phyloP scores from a whole-genome alignment of 2,797 vertebrate species.

The Gobionotothen gibberifrons region DNA sequence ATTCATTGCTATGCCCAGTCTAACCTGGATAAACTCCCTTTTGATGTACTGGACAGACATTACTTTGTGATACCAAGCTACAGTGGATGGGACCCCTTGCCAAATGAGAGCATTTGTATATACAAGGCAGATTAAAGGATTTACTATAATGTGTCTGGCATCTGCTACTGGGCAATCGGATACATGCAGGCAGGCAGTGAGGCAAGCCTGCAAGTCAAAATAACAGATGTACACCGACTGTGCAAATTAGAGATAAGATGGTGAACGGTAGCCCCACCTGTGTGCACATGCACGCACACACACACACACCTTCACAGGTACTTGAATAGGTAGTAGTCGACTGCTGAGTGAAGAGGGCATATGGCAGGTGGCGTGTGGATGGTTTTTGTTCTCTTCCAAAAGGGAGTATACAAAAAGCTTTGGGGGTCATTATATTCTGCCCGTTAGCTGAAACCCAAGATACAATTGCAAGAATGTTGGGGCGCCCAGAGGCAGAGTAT shows the following conservation, averaged over 20 bases:
- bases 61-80: slow-evolving; percentile 55
- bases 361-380: slow-evolving; percentile 67
- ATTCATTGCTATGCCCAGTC: slow-evolving; percentile 21
- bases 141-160: slow-evolving; percentile 76
- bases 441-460: slow-evolving; percentile 70
- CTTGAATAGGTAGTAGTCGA: slow-evolving; percentile 58
- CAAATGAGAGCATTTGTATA: slow-evolving; percentile 73
- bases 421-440: slow-evolving; percentile 50
- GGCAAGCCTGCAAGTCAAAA: slow-evolving; percentile 54
- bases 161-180: slow-evolving; percentile 75
- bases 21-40: slow-evolving; percentile 32
- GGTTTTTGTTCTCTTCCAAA: slow-evolving; percentile 68
- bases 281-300: slow-evolving; percentile 8
- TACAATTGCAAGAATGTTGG: slow-evolving; percentile 63
- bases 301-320: slow-evolving; percentile 32
- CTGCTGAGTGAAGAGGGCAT: slow-evolving; percentile 53
- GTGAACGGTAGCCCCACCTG: slow-evolving; percentile 42
- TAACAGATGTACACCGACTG: slow-evolving; percentile 69
- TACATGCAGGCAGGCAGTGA: slow-evolving; percentile 53
- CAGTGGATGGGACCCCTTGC: slow-evolving; percentile 46
- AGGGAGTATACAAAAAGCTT: slow-evolving; percentile 47
- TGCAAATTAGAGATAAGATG: slow-evolving; percentile 48
- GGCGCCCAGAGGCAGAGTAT: slow-evolving; percentile 53
- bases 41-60: slow-evolving; percentile 49
- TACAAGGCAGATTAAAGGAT: slow-evolving; percentile 81